Evolutionary conservation across 1,140 invertebrate species (phyloP), one percentile per base, ranked within the genome.

Genomic region (Aphelenchoides besseyi): DNA sequence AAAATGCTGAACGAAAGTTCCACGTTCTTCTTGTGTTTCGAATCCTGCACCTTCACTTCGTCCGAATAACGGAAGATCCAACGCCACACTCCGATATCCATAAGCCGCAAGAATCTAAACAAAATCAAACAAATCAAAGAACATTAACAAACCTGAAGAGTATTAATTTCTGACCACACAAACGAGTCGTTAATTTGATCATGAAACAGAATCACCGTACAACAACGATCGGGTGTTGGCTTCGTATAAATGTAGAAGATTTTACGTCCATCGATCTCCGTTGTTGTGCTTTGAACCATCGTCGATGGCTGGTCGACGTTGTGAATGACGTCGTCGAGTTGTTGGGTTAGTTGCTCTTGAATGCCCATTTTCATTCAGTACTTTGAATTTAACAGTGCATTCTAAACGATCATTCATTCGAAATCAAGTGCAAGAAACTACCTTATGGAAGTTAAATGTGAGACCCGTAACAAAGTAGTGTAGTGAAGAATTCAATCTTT

Each of bases 141-240:
- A 59, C 18, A 33, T 8, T 16, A 33, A 59, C 55, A 8, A 59
- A 59, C 55, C 32, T 59, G 55, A 8, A 59, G 16, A 5, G 55
- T 59, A 8, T 59, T 59, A 8, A 18, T 59, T 33, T 59, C 55
- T 33, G 55, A 59, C 55, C 55, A 59, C 26, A 18, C 5, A 33
- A 8, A 59, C 5, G 55, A 59, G 23, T 59, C 55, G 18, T 59
- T 59, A 33, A 59, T 59, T 59, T 59, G 55, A 59, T 59, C 55
- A 23, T 59, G 55, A 33, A 59, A 8, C 26, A 59, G 18, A 33
- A 59, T 28, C 5, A 59, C 55, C 5, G 55, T 59, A 5, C 5
- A 59, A 33, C 5, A 33, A 59, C 18, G 55, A 59, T 59, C 55
- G 18, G 55, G 41, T 48, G 41, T 23, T 12, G 41, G 41, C 12